A percentile compares a stretch with the other conserved stretches of the same genome.
Conservation (phyloP, 2,113 vertebrate species). For the Saguinus midas region DNA sequence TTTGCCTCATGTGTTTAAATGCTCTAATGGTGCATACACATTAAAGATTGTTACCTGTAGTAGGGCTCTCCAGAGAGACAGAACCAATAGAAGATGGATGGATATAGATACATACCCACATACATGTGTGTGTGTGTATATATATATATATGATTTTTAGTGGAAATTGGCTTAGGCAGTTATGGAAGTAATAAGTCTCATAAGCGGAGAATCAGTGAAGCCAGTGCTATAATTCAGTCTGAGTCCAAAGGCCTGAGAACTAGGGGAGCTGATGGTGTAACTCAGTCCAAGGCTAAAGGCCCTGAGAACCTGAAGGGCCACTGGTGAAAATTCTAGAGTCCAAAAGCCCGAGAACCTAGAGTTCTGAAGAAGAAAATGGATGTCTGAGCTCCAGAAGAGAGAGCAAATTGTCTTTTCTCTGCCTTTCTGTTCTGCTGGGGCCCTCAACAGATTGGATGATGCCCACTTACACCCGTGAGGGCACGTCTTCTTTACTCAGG, state of each 20-base stretch:
- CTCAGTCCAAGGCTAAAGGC: not conserved
- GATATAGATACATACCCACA: not conserved
- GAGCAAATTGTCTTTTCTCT: not conserved
- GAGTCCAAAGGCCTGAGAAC: too few species aligned
- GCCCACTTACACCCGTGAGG: not conserved
- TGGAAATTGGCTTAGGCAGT: not conserved
- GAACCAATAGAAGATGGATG: not conserved
- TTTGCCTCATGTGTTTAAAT: not conserved
- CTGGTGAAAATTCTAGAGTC: not conserved
- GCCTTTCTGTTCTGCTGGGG: not conserved
- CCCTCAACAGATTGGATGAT: not conserved
- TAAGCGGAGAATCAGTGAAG: not conserved
- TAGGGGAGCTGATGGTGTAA: not conserved
- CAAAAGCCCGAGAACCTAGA: not conserved
- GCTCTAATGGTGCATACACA: not conserved
- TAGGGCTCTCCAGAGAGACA: not conserved
- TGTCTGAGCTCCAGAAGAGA: not conserved
- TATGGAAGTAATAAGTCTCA: not conserved
- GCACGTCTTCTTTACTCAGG: not conserved
- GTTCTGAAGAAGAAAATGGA: not conserved
- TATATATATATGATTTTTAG: not conserved
- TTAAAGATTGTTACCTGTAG: not conserved
- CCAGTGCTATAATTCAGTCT: too few species aligned
- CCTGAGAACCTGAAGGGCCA: not conserved
- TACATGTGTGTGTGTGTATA: not conserved